Evolutionary conservation across 2,113 vertebrate species (phyloP).

Genomic region (Thunnus thynnus): DNA sequence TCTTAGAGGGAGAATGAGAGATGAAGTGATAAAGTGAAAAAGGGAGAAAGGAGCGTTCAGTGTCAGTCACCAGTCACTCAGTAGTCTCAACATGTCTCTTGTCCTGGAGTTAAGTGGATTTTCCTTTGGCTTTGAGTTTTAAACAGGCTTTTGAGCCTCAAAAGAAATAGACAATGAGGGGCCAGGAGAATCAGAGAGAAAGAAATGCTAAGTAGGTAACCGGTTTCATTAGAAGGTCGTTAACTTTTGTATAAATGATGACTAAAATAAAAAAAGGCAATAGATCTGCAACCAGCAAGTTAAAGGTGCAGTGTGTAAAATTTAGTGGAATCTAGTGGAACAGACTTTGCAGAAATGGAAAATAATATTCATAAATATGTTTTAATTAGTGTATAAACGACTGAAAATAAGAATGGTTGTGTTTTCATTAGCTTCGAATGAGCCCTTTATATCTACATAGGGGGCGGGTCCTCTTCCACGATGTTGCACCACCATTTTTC

Average conservation of each 20-base stretch:
- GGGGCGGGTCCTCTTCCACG: no score
- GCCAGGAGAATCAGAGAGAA: conserved; percentile 8
- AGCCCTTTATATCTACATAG: no score
- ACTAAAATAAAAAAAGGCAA: background rate
- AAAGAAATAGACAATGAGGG: background rate
- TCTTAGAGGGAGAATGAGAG: conserved; percentile 6
- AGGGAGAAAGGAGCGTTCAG: background rate
- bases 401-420: no score
- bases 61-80: conserved; percentile 46
- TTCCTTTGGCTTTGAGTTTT: conserved; percentile 35
- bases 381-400: no score
- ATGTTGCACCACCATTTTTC: no score
- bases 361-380: no score
- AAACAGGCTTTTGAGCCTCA: conserved; percentile 44
- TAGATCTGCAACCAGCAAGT: background rate
- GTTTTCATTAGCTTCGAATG: no score
- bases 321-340: no score
- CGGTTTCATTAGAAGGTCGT: background rate
- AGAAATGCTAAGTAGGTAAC: conserved; percentile 13
- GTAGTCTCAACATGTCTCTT: conserved; percentile 43
- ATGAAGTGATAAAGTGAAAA: conserved; percentile 1
- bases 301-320: background rate
- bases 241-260: background rate
- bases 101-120: conserved; percentile 20
- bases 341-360: no score